Percentiles rank a stretch among this genome's conserved stretches.
Conservation (phyloP, 2,888 invertebrate genomes). For the Tinea semifulvella region DNA sequence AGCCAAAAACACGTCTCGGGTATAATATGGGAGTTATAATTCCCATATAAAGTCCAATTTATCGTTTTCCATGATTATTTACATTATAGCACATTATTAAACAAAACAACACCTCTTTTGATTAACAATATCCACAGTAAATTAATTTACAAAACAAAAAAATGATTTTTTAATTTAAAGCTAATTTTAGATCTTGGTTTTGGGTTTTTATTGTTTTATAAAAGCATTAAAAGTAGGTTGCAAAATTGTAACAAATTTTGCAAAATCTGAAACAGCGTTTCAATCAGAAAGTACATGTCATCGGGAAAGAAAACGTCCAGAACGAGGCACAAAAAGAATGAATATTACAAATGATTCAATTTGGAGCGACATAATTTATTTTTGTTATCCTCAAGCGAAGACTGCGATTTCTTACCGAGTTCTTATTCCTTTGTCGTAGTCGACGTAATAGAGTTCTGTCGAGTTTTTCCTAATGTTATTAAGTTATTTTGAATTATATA, state of each 20-base stretch:
- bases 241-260: background rate
- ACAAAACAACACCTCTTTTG: too few species aligned
- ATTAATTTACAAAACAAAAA: too few species aligned
- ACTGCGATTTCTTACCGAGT: constrained; percentile 24
- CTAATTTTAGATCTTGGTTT: too few species aligned
- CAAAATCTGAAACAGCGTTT: background rate
- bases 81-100: too few species aligned
- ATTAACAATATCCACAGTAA: too few species aligned
- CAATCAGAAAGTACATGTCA: constrained; percentile 4
- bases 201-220: too few species aligned
- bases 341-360: constrained; percentile 61
- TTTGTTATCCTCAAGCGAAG: constrained; percentile 5
- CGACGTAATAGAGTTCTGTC: constrained; percentile 34
- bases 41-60: too few species aligned
- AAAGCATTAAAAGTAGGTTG: too few species aligned
- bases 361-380: constrained; percentile 43
- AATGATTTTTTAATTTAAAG: too few species aligned
- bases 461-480: constrained; percentile 23
- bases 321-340: constrained; percentile 35
- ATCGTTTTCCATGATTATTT: too few species aligned
- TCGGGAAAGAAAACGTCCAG: constrained; percentile 9
- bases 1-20: too few species aligned
- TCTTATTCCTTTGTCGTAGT: constrained; percentile 40
- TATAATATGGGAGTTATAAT: too few species aligned
- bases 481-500: constrained; percentile 8